Evolutionary conservation across 1,140 invertebrate genomes (phyloP).

Genomic region (Thaumatotibia leucotreta): DNA sequence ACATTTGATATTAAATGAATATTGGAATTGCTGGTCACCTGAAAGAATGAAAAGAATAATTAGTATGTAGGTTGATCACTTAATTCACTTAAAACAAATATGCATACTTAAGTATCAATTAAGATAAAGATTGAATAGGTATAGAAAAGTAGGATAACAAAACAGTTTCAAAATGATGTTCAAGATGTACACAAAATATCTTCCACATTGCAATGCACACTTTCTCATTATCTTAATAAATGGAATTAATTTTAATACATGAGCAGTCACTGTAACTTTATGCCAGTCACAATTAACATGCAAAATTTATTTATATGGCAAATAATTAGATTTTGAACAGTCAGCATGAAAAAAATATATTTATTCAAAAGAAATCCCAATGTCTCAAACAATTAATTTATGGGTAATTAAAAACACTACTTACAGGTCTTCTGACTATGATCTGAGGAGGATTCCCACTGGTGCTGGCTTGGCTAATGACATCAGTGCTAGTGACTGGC

Average conservation of each 20-base stretch:
- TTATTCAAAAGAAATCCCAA: neutral
- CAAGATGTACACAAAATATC: too few relatives aligned
- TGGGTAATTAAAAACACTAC: constrained; percentile 31
- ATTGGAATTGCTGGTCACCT: constrained; percentile 65
- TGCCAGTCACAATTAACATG: neutral
- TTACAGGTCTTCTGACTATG: constrained; percentile 72
- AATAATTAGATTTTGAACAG: too few relatives aligned
- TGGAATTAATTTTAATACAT: neutral
- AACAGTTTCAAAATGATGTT: too few relatives aligned
- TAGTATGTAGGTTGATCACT: too few relatives aligned
- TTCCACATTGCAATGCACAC: neutral
- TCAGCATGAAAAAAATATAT: neutral
- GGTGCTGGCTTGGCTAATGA: constrained; percentile 65
- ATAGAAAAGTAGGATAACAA: too few relatives aligned
- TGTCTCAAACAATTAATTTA: too few relatives aligned
- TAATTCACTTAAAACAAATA: too few relatives aligned
- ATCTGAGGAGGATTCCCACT: constrained; percentile 70
- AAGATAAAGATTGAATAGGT: neutral
- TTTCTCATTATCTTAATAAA: neutral
- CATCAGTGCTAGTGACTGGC: constrained; percentile 63
- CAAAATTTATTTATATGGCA: neutral
- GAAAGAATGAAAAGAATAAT: constrained; percentile 36
- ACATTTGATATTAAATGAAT: constrained; percentile 68
- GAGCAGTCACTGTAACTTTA: neutral
- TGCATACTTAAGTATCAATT: too few relatives aligned